A percentile compares a stretch with the other conserved stretches of the same genome.
Evolutionary conservation across 2,797 vertebrate genomes (phyloP).

Genomic region (Enteromius afrohamiltoni): DNA sequence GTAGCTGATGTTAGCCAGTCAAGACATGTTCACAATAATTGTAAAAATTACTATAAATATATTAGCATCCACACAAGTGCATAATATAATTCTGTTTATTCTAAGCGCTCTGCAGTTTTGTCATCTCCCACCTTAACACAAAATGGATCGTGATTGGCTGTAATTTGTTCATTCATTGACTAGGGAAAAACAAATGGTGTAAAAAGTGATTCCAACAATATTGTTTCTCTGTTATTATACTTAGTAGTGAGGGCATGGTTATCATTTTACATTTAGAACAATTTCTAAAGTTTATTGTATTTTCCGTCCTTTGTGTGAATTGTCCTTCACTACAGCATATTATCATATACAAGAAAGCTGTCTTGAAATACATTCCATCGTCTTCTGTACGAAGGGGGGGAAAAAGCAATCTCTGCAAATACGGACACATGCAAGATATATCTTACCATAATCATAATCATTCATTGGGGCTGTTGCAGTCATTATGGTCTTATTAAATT

Average conservation of each 20-base stretch:
- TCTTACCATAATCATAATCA: conserved; percentile 41
- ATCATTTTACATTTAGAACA: neutral
- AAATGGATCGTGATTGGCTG: neutral
- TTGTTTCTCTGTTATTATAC: neutral
- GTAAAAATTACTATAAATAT: neutral
- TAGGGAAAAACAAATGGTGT: neutral
- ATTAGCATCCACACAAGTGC: neutral
- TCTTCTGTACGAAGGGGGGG: neutral
- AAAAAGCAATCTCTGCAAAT: conserved; percentile 22
- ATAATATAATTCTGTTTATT: neutral
- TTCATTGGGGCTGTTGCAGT: conserved; percentile 28
- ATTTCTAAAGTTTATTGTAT: neutral
- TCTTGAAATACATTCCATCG: neutral
- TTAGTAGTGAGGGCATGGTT: neutral
- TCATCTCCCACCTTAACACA: neutral
- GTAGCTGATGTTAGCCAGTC: too few relatives aligned
- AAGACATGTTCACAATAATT: neutral
- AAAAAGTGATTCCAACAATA: neutral
- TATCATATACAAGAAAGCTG: neutral
- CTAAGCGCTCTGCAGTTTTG: neutral
- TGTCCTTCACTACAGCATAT: neutral
- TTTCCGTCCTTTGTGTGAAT: neutral
- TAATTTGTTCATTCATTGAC: neutral
- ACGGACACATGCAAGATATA: conserved; percentile 30
- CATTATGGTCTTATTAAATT: conserved; percentile 45